Base-by-base conservation (phyloP, 2,113 vertebrate species). In the Neolamprologus sp. region DNA sequence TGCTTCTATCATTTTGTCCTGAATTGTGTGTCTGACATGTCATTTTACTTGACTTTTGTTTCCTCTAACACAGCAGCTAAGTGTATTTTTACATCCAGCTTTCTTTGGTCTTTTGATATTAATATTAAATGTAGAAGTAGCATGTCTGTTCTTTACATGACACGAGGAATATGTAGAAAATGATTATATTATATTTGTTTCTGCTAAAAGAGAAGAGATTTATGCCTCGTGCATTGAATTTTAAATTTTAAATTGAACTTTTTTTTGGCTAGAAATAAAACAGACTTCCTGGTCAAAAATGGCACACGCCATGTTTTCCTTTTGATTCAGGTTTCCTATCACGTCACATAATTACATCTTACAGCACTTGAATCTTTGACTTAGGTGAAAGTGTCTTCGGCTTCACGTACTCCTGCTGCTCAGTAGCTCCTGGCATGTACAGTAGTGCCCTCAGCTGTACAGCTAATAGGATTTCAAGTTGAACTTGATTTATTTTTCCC, bases 381-480 rank as follows among this genome's bases (percentile, higher is more conserved):
- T 81, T 85, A 49, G 65, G 65, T 58, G 28, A 80, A 89, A 88
- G 54, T 80, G 80, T 82, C 71, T 40, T 82, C 63, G 21, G 2
- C 82, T 82, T 33, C 21, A 12, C 5, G 1, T 51, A 30, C 42
- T 78, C 45, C 45, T n/a, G 26, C 45, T 4, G 19, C 26, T 78
- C 60, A 55, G 49, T 47, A 33, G 82, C 85, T 88, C 23, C 58
- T 94, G 83, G 85, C 90, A 21, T 86, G 73, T 89, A 51, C 55
- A 40, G 80, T 85, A 92, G 94, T 93, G 94, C 94, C 93, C 93
- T 93, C 95, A 92, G 93, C 94, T 95, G 95, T 93, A 86, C 85
- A 84, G 78, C 17, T 80, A 54, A 81, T 33, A 82, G 80, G 84
- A 91, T 86, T 91, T 88, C 85, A 92, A 21, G 57, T 71, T 80